Conservation (phyloP, 2,113 vertebrate genomes). For the Albula goreensis region DNA sequence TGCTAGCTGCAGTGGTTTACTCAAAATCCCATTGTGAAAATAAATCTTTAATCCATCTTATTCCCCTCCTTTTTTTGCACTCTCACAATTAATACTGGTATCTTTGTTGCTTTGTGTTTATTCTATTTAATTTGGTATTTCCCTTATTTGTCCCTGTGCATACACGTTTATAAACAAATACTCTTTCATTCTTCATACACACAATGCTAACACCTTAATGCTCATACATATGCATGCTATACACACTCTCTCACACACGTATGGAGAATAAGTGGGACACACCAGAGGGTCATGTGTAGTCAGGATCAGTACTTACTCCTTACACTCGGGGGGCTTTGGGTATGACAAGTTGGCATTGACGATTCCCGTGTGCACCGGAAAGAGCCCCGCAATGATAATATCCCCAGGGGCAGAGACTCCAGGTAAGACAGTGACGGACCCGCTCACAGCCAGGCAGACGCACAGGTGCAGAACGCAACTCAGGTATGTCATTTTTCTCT, state of each 20-base stretch:
- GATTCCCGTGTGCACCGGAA: conserved; percentile 50
- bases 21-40: too few species aligned
- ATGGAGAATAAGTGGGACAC: too few species aligned
- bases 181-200: too few species aligned
- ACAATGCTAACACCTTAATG: too few species aligned
- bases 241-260: not conserved
- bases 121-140: too few species aligned
- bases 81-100: too few species aligned
- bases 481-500: conserved; percentile 25
- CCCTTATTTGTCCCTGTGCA: too few species aligned
- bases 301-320: conserved; percentile 67
- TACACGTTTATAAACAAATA: too few species aligned
- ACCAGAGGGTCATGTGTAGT: not conserved
- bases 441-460: conserved; percentile 15
- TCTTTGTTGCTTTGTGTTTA: too few species aligned
- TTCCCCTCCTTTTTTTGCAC: too few species aligned
- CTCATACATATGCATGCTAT: not conserved
- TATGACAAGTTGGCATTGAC: conserved; percentile 45
- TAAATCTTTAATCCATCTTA: too few species aligned
- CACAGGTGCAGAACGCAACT: not conserved
- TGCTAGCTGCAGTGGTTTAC: too few species aligned
- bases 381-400: conserved; percentile 62
- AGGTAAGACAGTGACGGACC: not conserved
- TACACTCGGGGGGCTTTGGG: conserved; percentile 69
- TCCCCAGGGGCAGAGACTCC: conserved; percentile 48